Conservation (phyloP, 2,113 vertebrate genomes). For the Xerus inauris region DNA sequence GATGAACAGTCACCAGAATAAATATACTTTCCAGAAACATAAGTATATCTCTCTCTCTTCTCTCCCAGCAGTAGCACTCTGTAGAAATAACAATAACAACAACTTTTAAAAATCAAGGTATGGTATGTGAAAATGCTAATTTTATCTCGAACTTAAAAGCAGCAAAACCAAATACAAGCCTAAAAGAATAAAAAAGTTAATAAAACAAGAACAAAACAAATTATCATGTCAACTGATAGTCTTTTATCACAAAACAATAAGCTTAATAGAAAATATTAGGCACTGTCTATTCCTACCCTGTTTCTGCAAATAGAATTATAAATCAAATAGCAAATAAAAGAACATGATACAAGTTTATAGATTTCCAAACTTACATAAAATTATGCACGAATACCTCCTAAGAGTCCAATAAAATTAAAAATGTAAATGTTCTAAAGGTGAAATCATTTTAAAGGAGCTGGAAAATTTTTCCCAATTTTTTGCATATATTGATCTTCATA, state of each 20-base stretch:
- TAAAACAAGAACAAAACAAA: neutral
- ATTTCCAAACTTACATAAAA: neutral
- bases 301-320: neutral
- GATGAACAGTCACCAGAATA: neutral
- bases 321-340: neutral
- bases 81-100: neutral
- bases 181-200: neutral
- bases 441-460: neutral
- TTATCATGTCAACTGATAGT: accelerated
- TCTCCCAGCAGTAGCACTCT: neutral
- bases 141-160: neutral
- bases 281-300: neutral
- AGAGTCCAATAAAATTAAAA: neutral
- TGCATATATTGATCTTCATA: neutral
- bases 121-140: neutral
- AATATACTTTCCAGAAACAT: accelerated
- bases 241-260: neutral
- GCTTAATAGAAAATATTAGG: neutral
- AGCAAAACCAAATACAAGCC: neutral
- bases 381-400: neutral
- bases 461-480: neutral
- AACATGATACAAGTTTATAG: neutral
- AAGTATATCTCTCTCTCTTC: neutral
- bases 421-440: neutral
- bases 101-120: neutral